Evolutionary conservation across 2,888 invertebrate genomes (phyloP).

Genomic region (Yponomeuta malinellus): DNA sequence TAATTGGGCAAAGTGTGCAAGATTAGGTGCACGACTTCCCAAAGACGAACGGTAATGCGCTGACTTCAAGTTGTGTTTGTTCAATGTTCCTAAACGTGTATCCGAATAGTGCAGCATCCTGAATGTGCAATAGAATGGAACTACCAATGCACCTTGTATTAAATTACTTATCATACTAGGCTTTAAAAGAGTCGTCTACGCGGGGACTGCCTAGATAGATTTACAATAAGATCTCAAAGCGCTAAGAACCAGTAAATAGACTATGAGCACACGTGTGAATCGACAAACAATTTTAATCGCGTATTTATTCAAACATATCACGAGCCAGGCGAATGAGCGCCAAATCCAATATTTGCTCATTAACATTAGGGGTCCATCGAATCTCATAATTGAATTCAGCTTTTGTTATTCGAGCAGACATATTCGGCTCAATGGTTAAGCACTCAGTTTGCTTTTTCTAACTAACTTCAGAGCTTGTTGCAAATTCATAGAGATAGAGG

Average conservation of each 20-base stretch:
- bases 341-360: neutral
- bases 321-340: neutral
- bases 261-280: neutral
- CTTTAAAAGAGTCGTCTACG: neutral
- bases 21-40: conserved; percentile 42
- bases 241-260: neutral
- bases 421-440: neutral
- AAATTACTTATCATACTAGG: neutral
- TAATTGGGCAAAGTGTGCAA: conserved; percentile 40
- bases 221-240: neutral
- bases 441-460: too few species aligned
- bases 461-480: neutral
- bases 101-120: conserved; percentile 30
- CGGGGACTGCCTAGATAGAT: neutral
- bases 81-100: conserved; percentile 19
- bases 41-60: conserved; percentile 20
- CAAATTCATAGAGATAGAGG: conserved; percentile 18
- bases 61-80: conserved; percentile 42
- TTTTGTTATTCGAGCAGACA: neutral
- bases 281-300: neutral
- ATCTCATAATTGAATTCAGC: neutral
- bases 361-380: neutral
- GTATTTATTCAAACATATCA: neutral
- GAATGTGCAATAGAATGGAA: neutral
- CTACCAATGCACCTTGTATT: neutral